These are phyloP conservation scores for Gryon sp. DNA, from an alignment of 1,140 invertebrate species.

Conservation along the genomic window DNA sequence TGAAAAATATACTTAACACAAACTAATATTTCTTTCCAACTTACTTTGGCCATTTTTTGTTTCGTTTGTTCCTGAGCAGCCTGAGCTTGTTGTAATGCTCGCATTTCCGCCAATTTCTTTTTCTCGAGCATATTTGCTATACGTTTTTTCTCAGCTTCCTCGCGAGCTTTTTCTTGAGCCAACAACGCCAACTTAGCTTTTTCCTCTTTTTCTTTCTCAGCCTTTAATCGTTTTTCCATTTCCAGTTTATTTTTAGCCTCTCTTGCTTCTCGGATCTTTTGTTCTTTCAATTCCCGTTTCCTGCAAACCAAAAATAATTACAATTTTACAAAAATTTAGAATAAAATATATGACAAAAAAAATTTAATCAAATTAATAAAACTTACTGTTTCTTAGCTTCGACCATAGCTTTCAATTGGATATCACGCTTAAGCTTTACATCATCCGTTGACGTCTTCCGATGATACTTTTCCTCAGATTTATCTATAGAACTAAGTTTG, in stretches of 20 bases:
- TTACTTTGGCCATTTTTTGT: conserved; percentile 67
- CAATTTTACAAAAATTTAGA: background rate
- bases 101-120: conserved; percentile 70
- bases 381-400: conserved; percentile 80
- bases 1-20: too few relatives aligned
- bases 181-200: conserved; percentile 69
- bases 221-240: conserved; percentile 73
- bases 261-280: conserved; percentile 80
- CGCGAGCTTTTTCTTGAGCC: conserved; percentile 71
- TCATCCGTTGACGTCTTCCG: conserved; percentile 69
- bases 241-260: conserved; percentile 80
- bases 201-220: conserved; percentile 76
- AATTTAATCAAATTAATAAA: conserved; percentile 7
- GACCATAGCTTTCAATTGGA: conserved; percentile 71
- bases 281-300: conserved; percentile 82
- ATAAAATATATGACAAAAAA: too few relatives aligned
- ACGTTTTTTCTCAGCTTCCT: conserved; percentile 74
- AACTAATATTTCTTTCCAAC: background rate
- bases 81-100: conserved; percentile 71
- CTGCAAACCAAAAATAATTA: conserved; percentile 61
- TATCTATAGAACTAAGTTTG: conserved; percentile 68
- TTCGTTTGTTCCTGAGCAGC: conserved; percentile 73
- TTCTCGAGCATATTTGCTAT: conserved; percentile 69
- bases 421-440: conserved; percentile 74
- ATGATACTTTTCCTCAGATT: conserved; percentile 68